Conservation (phyloP, 1,140 invertebrate genomes). For the Meloidogyne floridensis region DNA sequence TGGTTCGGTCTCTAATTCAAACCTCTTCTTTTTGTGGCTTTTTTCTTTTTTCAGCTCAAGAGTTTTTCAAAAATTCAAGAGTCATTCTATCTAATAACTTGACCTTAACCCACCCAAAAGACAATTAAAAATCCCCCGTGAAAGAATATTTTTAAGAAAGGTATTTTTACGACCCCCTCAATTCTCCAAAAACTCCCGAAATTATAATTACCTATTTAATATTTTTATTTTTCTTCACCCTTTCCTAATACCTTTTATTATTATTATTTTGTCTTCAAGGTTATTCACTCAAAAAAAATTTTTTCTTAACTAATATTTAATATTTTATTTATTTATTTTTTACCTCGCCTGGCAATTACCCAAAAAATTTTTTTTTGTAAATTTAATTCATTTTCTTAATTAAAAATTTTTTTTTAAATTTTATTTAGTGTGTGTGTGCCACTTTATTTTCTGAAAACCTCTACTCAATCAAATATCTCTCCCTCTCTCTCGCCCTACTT, state of each 20-base stretch:
- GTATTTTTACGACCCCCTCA: too few relatives aligned
- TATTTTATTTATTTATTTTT: background rate
- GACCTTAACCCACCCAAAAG: too few relatives aligned
- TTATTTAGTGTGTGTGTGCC: background rate
- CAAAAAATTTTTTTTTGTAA: background rate
- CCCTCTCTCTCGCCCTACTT: background rate
- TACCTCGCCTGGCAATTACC: background rate
- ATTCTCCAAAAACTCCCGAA: too few relatives aligned
- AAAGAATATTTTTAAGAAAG: too few relatives aligned
- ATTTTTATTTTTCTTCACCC: too few relatives aligned
- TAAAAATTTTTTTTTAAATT: background rate
- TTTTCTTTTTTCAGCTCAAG: too few relatives aligned
- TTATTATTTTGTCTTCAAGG: background rate
- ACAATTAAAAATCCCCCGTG: too few relatives aligned
- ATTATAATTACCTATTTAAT: too few relatives aligned
- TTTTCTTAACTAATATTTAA: background rate
- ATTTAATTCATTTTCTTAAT: background rate
- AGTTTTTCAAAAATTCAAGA: too few relatives aligned
- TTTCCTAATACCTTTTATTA: background rate
- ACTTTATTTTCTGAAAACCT: background rate
- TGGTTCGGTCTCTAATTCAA: too few relatives aligned
- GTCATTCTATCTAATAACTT: too few relatives aligned
- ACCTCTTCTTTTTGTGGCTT: too few relatives aligned
- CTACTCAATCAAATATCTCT: background rate
- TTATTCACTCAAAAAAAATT: background rate